Conservation (phyloP, 1,140 invertebrate species). For the Triops cancriformis region DNA sequence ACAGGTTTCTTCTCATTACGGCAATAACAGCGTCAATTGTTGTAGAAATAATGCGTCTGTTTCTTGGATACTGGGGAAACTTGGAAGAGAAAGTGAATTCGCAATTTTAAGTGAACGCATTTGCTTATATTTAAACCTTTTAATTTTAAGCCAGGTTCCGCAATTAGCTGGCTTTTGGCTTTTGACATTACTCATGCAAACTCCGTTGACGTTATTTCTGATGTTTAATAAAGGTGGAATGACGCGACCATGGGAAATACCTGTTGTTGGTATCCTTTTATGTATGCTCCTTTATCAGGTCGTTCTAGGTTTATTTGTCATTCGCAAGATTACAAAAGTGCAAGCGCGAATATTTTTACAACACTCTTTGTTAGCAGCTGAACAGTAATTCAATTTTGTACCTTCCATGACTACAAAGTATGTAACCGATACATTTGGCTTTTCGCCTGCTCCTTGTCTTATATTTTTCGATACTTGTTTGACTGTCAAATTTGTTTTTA, state of each 20-base stretch:
- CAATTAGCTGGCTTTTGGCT: neutral
- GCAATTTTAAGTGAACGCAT: neutral
- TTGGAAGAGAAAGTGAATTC: neutral
- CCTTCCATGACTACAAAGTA: too few relatives aligned
- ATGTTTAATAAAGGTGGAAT: neutral
- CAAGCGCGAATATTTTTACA: neutral
- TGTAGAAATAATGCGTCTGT: neutral
- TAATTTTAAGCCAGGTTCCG: neutral
- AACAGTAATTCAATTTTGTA: neutral
- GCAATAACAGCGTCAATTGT: neutral
- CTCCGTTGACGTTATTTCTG: neutral
- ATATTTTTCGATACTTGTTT: too few relatives aligned
- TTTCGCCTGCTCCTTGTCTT: too few relatives aligned
- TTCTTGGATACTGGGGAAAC: conserved; percentile 1
- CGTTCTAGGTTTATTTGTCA: neutral
- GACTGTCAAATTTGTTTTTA: too few relatives aligned
- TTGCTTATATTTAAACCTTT: neutral
- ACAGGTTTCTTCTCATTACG: neutral
- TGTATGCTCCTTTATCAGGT: neutral
- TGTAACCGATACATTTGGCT: too few relatives aligned
- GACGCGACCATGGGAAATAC: neutral
- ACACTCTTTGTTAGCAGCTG: neutral
- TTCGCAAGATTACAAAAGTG: neutral
- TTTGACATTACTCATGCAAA: neutral
- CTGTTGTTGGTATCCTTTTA: neutral